Evolutionary conservation across 2,888 invertebrate genomes (phyloP), one percentile per base, ranked within the genome.

Genomic region (Chironomus riparius): DNA sequence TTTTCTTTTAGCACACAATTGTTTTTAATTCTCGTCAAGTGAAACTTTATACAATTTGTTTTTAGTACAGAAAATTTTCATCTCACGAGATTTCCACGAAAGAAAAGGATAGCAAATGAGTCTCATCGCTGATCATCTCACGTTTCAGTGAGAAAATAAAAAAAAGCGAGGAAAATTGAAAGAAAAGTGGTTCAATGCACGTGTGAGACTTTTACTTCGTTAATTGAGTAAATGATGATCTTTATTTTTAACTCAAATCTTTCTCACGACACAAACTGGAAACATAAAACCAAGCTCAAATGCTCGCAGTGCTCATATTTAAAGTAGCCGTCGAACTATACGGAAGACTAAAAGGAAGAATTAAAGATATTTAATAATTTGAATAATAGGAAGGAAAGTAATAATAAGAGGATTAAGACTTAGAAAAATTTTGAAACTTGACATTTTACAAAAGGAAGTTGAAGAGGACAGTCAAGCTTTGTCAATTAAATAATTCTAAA

Each of bases 331-430:
- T 74, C 48, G 62, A 65, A 47, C 65, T 61, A 68, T 18, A 62
- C 65, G 74, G 74, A 74, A 72, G 72, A 10, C 65, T 47, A 22
- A 47, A 47, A 70, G n/a, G n/a, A 65, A 72, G 18, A 62, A 62
- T n/a, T 38, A 48, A 47, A 47, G 12, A 12, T 38, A 28, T 24
- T 24, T n/a, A 21, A 56, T 7, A 3, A 48, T 70, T n/a, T 48
- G 5, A 61, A 61, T 18, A 61, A 61, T 28, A 28, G 28, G 28
- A 28, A 28, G 28, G 28, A 38, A 38, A 10, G 38, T 3, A 28
- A 38, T 10, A 38, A 38, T 10, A 38, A 38, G 38, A 38, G 38
- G 38, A 38, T 7, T 38, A 38, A 38, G 38, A 38, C 38, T 38
- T 38, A 38, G 38, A 38, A 38, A 38, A 38, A 38, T 38, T 38